Conservation (phyloP, 2,888 invertebrate genomes). For the Himalopsyche kuldschensis region DNA sequence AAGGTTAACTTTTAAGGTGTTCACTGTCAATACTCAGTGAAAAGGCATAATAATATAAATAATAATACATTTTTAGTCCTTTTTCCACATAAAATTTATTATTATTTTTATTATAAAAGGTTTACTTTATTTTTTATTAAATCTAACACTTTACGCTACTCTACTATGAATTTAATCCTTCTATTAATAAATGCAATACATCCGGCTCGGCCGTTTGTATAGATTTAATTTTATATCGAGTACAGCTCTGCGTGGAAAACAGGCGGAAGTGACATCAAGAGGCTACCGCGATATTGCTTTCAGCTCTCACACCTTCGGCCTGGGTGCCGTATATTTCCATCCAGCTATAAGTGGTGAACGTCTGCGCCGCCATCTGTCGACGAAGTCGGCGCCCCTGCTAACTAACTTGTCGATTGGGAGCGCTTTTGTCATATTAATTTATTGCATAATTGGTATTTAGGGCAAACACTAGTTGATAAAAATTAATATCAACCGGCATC, state of each 20-base stretch:
- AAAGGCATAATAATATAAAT: no score
- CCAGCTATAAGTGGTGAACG: not conserved
- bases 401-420: slow-evolving; percentile 25
- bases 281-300: slow-evolving; percentile 47
- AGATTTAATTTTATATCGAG: not conserved
- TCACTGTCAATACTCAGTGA: no score
- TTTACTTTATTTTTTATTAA: no score
- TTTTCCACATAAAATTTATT: no score
- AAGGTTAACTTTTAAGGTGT: no score
- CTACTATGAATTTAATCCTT: not conserved
- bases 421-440: slow-evolving; percentile 36
- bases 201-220: not conserved
- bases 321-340: not conserved
- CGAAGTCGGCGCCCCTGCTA: slow-evolving; percentile 8
- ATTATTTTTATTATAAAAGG: no score
- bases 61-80: no score
- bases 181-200: not conserved
- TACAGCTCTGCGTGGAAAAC: slow-evolving; percentile 34
- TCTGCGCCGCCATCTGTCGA: not conserved
- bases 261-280: slow-evolving; percentile 51
- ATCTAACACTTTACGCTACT: no score
- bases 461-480: slow-evolving; percentile 34
- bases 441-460: slow-evolving; percentile 38
- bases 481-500: not conserved
- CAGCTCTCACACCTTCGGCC: slow-evolving; percentile 13